Conservation (phyloP, 2,113 vertebrate genomes). For the Oophaga pumilio region DNA sequence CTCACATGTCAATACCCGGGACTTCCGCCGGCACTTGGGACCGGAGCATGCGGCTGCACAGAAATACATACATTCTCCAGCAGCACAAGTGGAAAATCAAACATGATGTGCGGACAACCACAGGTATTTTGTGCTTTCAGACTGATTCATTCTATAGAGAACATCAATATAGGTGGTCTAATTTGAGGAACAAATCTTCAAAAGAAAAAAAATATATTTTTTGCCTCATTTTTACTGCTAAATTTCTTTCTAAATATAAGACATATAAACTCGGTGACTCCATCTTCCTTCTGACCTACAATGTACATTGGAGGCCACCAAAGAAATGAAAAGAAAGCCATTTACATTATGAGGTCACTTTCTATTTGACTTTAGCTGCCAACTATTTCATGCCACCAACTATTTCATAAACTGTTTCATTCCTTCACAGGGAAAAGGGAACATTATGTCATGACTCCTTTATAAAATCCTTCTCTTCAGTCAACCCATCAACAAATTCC, state of each 20-base stretch:
- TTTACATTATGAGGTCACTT: slow-evolving; percentile 40
- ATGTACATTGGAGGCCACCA: background rate
- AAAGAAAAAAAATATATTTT: background rate
- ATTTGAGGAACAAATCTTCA: background rate
- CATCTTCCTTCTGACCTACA: background rate
- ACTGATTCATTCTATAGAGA: background rate
- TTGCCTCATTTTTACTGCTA: background rate
- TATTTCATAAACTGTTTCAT: slow-evolving; percentile 20
- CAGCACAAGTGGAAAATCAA: no score
- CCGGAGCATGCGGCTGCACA: no score
- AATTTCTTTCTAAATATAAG: background rate
- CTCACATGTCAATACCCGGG: no score
- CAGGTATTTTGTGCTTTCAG: background rate
- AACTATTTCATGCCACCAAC: background rate
- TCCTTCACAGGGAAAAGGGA: slow-evolving; percentile 21
- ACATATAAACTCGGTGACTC: background rate
- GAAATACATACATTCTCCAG: no score
- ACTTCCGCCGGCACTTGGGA: no score
- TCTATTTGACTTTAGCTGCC: background rate
- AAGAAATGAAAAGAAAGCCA: slow-evolving; percentile 19
- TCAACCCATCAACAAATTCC: slow-evolving; percentile 1
- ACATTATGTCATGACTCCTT: slow-evolving; percentile 40
- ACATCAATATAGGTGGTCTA: background rate
- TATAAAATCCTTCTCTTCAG: slow-evolving; percentile 5
- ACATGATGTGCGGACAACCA: no score